Conservation (phyloP, 2,888 invertebrate genomes). For the Agrotis puta region DNA sequence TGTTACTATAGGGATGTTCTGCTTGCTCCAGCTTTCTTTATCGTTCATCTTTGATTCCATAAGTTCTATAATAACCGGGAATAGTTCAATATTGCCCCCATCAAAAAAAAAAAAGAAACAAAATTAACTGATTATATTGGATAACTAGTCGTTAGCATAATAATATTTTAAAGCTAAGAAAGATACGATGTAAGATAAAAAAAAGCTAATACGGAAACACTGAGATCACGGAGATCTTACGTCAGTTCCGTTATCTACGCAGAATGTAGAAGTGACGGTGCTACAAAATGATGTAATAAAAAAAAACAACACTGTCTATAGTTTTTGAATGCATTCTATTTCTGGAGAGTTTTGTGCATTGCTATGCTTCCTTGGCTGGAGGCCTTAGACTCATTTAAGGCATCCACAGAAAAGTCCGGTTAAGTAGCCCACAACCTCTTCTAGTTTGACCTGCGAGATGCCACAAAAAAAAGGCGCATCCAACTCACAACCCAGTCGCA, state of each 20-base stretch:
- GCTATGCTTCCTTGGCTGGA: too few species aligned
- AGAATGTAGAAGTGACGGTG: slow-evolving; percentile 54
- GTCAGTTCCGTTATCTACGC: slow-evolving; percentile 55
- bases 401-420: too few species aligned
- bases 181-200: slow-evolving; percentile 31
- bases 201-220: slow-evolving; percentile 49
- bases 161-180: too few species aligned
- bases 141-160: too few species aligned
- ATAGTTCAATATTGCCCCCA: not conserved
- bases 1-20: too few species aligned
- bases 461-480: too few species aligned
- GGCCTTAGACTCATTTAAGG: too few species aligned
- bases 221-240: slow-evolving; percentile 35
- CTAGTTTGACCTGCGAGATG: too few species aligned
- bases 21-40: not conserved
- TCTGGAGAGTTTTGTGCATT: not conserved
- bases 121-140: not conserved
- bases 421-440: too few species aligned
- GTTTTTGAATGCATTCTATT: slow-evolving; percentile 30
- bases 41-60: not conserved
- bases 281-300: slow-evolving; percentile 42
- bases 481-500: too few species aligned
- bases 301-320: not conserved
- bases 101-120: not conserved
- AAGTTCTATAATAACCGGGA: not conserved